Base-by-base conservation (phyloP, 2,113 vertebrate species). In the Laticauda colubrina region DNA sequence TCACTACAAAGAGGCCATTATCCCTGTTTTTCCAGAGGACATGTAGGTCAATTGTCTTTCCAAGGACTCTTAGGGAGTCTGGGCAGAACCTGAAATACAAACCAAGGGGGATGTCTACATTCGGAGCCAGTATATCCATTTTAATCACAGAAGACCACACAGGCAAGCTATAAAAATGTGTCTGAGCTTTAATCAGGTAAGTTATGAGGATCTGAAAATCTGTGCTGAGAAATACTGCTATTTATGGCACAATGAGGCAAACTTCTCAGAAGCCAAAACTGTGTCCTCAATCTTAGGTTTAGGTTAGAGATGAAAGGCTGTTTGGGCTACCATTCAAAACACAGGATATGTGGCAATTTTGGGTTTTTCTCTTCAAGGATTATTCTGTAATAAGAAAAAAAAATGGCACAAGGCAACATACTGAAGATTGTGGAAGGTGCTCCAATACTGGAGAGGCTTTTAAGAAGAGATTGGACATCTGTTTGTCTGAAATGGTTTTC, bases 1-100 rank as follows among this genome's bases (percentile, higher is more conserved):
- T 89, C 18, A 89, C 69, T 93, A 93, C 45, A 94, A 96, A 93
- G 90, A 92, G 94, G 93, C 85, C 94, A 89, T 97, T 95, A 93
- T 93, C 90, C 91, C 53, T 94, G 81, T 95, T 95, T 95, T 88
- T 94, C 93, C 91, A 91, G 85, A 34, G 93, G 87, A 88, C 81
- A 91, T 85, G 43, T 91, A 96, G 95, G 94, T 96, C 97, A 95
- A 96, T 96, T 96, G 94, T 94, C 91, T 95, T 96, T 92, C 87
- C 93, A 92, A 92, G 94, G 89, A 95, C 91, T 91, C 51, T 92
- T 56, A 55, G 91, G 95, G 88, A 94, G 34, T 94, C 87, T 95
- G 89, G 92, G 86, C 94, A 93, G 93, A 96, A 95, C 92, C 53
- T 55, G 89, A 95, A 94, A 94, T 75, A 95, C 23, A 95, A 94